These are phyloP conservation scores for Malurus elegans DNA, from an alignment of 2,113 vertebrate genomes.

Conservation along the genomic window DNA sequence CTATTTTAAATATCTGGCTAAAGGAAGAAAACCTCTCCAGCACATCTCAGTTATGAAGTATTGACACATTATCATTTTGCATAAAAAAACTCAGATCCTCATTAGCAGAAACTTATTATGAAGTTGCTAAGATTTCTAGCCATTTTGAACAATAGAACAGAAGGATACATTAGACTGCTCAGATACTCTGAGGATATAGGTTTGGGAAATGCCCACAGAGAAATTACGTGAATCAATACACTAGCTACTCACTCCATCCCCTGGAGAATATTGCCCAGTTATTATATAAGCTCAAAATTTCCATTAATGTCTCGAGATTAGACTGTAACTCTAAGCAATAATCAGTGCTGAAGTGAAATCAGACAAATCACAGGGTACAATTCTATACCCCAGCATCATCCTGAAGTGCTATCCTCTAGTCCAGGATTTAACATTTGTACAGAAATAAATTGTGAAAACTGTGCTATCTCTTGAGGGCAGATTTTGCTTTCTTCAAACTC, in stretches of 20 bases:
- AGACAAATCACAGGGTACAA: neutral
- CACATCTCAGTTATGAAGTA: neutral
- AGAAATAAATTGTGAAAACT: neutral
- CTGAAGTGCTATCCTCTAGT: neutral
- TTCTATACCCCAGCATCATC: neutral
- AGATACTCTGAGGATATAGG: neutral
- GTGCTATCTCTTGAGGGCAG: neutral
- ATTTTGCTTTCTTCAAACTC: neutral
- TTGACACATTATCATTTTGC: neutral
- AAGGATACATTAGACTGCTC: neutral
- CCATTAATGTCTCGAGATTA: neutral
- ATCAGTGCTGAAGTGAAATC: neutral
- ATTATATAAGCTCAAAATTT: neutral
- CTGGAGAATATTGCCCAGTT: neutral
- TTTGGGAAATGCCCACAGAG: neutral
- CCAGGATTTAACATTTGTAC: neutral
- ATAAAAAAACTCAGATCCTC: neutral
- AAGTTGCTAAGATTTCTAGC: neutral
- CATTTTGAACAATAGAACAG: neutral
- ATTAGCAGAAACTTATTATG: neutral
- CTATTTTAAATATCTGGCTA: conserved; percentile 36
- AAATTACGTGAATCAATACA: neutral
- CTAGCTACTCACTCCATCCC: neutral
- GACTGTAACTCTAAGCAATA: neutral
- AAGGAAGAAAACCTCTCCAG: conserved; percentile 11